Evolutionary conservation across 2,797 vertebrate species (phyloP).

Genomic region (Spatula clypeata): DNA sequence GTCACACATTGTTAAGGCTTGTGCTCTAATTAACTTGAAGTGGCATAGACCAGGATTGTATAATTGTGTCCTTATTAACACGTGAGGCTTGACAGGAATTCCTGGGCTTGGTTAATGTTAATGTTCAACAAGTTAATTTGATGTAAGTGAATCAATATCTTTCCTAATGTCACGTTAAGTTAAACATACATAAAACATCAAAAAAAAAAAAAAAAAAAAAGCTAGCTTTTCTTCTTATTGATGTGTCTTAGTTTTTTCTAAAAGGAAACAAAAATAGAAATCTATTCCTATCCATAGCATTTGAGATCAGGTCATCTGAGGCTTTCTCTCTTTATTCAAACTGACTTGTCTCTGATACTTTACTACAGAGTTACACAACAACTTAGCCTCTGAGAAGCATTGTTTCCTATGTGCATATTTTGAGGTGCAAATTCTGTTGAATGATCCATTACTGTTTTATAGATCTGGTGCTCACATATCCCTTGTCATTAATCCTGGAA

Average conservation of each 20-base stretch:
- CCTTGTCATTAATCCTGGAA: neutral
- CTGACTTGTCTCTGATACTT: neutral
- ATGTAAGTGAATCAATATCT: neutral
- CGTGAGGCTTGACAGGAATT: neutral
- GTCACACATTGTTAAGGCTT: neutral
- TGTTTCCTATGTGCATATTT: neutral
- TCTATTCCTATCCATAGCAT: neutral
- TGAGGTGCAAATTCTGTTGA: neutral
- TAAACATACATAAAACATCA: neutral
- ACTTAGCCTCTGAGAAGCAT: neutral
- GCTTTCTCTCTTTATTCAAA: neutral
- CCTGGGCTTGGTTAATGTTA: neutral
- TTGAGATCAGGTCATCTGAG: neutral
- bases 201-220: neutral
- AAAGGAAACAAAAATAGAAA: neutral
- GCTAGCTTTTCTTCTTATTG: neutral
- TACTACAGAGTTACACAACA: no score
- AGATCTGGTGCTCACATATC: neutral
- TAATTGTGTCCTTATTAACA: neutral
- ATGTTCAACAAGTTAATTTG: neutral
- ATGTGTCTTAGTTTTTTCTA: neutral
- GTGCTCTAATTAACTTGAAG: neutral
- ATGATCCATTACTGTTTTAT: neutral
- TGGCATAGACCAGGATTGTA: neutral
- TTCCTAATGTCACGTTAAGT: neutral